Base-by-base conservation (phyloP, 2,888 invertebrate species). In the Imbricaverruca yamaguchii region DNA sequence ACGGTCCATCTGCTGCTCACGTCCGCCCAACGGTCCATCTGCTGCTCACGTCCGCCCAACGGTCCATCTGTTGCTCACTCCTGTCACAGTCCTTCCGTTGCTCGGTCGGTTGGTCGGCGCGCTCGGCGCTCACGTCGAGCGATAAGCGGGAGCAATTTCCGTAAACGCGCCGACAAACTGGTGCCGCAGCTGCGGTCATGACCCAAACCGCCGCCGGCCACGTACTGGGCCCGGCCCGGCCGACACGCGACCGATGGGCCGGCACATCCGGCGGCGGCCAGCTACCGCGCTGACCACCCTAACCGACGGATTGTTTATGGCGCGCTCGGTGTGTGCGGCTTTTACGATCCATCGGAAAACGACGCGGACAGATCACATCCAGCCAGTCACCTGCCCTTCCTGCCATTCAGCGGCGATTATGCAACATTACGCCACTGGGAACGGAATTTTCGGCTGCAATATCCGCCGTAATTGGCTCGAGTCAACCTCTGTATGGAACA, bases 341-440 rank as follows among this genome's bases (percentile, higher is more conserved):
- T 74, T 74, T 74, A 74, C 74, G 74, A 74, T 74, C 74, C 74
- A 74, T 74, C 74, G 74, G 21, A 74, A 74, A 74, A 74, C 18
- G 74, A 53, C 25, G 74, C 74, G 23, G 74, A 74, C 74, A 74
- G 74, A 53, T 74, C 74, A 13, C 74, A 74, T 25, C 53, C 53
- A 74, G 74, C 7, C 74, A 74, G 74, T 74, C 53, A 53, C 74
- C 39, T 39, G 74, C 18, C 74, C 74, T 74, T 74, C 74, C 74
- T 74, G 74, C 74, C 74, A 74, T 74, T 74, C 53, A 53, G 9
- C 39, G 18, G 25, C 15, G 53, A 74, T 74, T 74, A 74, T 74
- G 74, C 74, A 74, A 74, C 74, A 74, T 74, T 74, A 74, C 53
- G 74, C 74, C 18, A 74, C 74, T 74, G 74, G 25, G 74, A 74